A percentile compares a stretch with the other conserved stretches of the same genome.
Evolutionary conservation across 2,888 invertebrate genomes (phyloP).

Genomic region (Chymomyza amoena): DNA sequence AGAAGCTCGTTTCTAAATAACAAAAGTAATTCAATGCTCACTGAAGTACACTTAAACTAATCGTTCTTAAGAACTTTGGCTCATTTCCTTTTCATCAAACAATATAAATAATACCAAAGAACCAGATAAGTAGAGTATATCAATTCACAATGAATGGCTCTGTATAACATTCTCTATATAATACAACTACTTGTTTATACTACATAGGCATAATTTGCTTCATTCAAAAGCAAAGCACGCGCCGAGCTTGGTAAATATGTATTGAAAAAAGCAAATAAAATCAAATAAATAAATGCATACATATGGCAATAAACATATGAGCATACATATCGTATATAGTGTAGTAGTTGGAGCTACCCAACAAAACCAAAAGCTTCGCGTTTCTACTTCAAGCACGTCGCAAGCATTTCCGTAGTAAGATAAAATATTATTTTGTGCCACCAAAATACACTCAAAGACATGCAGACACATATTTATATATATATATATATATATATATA

Average conservation of each 20-base stretch:
- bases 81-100: neutral
- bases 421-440: conserved; percentile 59
- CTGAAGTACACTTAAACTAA: neutral
- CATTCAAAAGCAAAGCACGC: conserved; percentile 67
- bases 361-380: conserved; percentile 9
- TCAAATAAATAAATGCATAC: conserved; percentile 36
- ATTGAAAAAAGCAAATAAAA: conserved; percentile 60
- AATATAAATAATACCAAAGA: neutral
- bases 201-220: conserved; percentile 46
- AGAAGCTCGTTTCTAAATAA: neutral
- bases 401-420: conserved; percentile 68
- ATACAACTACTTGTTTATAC: conserved; percentile 5
- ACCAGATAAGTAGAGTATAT: conserved; percentile 8
- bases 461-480: conserved; percentile 10
- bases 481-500: conserved; percentile 29
- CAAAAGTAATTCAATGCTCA: neutral
- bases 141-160: neutral
- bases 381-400: conserved; percentile 58
- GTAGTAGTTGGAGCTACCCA: neutral
- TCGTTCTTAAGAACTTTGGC: neutral
- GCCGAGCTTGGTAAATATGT: conserved; percentile 54
- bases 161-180: conserved; percentile 15
- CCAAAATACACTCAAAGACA: conserved; percentile 34
- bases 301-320: conserved; percentile 11
- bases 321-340: neutral